These are phyloP conservation scores for Drosophila varians DNA, from an alignment of 1,140 invertebrate species.

Conservation along the genomic window DNA sequence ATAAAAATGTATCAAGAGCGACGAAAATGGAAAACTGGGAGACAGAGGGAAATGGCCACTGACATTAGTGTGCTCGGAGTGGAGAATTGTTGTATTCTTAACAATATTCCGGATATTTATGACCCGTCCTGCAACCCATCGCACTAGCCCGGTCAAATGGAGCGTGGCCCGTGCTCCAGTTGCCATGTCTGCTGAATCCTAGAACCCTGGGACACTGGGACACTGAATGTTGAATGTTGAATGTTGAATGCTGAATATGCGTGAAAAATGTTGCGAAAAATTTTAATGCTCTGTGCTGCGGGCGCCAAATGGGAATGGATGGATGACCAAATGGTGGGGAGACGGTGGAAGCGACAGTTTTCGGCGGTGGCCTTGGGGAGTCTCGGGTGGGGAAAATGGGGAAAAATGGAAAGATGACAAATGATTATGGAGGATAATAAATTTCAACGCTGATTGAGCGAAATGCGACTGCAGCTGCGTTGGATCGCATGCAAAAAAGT, in stretches of 20 bases:
- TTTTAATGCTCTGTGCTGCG: conserved; percentile 75
- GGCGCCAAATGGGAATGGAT: conserved; percentile 66
- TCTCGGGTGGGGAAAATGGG: conserved; percentile 9
- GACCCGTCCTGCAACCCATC: conserved; percentile 37
- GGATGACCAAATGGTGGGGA: conserved; percentile 16
- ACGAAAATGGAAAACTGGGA: neutral
- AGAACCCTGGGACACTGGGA: neutral
- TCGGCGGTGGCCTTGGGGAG: no score
- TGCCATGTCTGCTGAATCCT: conserved; percentile 19
- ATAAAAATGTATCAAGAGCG: conserved; percentile 40
- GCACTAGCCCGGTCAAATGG: conserved; percentile 30
- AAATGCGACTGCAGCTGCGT: conserved; percentile 54
- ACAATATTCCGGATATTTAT: conserved; percentile 78
- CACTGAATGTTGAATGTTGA: conserved; percentile 14
- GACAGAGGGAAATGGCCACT: conserved; percentile 18
- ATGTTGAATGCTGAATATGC: conserved; percentile 58
- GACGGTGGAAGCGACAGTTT: conserved; percentile 38
- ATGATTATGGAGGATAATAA: conserved; percentile 79
- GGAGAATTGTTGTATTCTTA: conserved; percentile 76
- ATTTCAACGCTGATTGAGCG: conserved; percentile 76
- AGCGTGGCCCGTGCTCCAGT: conserved; percentile 52
- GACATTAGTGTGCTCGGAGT: conserved; percentile 29
- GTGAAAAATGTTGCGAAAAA: conserved; percentile 78
- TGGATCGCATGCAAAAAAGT: conserved; percentile 45
- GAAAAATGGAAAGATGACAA: conserved; percentile 67